Base-by-base conservation (phyloP, 2,888 invertebrate genomes). In the Xestoiulus laeticollis region DNA sequence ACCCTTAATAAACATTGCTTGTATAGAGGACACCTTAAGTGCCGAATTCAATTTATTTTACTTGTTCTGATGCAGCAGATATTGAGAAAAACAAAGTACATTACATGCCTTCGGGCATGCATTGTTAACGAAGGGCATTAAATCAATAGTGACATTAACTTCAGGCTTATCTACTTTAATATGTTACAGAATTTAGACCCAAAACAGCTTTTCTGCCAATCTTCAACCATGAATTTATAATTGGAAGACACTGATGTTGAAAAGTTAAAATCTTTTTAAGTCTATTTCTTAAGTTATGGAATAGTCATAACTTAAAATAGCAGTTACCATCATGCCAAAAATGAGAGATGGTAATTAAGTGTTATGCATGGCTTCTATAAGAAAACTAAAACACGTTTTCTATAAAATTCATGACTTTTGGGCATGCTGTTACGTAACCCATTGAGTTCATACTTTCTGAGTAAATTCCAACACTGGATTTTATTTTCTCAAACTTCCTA, bases 1-100 rank as follows among this genome's bases (percentile, higher is more conserved):
- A 30, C 82, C 82, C 32, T 82, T 82, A 82, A 82, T 82, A 82
- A 82, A 82, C 82, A 82, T 82, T 26, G 82, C 16, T 32, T 82
- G 48, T 48, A 48, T 48, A 19, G 48, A 48, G 48, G 48, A 48
- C 48, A 48, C 48, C 48, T 48, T 48, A 48, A 48, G 48, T 48
- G 48, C 48, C 48, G 48, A 48, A 48, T 48, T 48, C 48, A 16
- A 48, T 48, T 38, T 48, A 48, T 48, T 48, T 48, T 48, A 14
- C 48, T 48, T 48, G 48, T 48, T 48, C 48, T 48, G 48, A 48
- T 48, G 48, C 48, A 48, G 48, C 48, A 48, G 48, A 48, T 48
- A 48, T 48, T 48, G 48, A 48, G 19, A 48, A 48, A 48, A 48
- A 48, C 48, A 48, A 48, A 48, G 48, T 12, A 48, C 48, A 48